Evolutionary conservation across 2,113 vertebrate species (phyloP), one percentile per base, ranked within the genome.

Genomic region (Chunga burmeisteri): DNA sequence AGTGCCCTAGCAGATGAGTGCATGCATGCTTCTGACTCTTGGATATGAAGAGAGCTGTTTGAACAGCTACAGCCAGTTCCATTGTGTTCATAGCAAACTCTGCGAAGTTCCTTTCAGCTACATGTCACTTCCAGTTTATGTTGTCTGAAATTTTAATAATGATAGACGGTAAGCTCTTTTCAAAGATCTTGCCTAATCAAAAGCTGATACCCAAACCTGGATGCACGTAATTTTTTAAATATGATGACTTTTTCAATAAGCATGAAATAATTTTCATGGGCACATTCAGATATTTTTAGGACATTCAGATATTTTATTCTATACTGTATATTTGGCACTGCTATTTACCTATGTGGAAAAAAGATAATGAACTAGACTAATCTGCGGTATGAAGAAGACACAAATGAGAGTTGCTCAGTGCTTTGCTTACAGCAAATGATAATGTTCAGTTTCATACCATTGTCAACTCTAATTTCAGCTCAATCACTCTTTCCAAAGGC

Each of bases 91-190:
- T 0, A 84, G 61, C 87, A 83, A 96, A 94, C 65, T 75, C 77
- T 44, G 56, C 72, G 79, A 88, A 92, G 94, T 97, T 97, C 94
- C 95, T 97, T 97, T 98, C 97, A 92, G 83, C 96, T 97, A 97
- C 50, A 62, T 96, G 96, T 97, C 97, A 92, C 62, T 94, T 94
- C 67, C 50, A 92, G 26, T 97, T 96, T 81, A 79, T 25, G 42
- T 20, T 93, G 73, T 93, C 74, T 87, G 75, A 70, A 85, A 18
- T 81, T 88, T 93, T 79, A 93, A 97, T 72, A 86, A 94, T 66
- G n/a, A 70, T 86, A 84, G 83, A 79, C 46, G 27, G 52, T 40
- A 78, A 53, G 25, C 38, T 82, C 70, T 80, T 86, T 96, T 78
- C 72, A 93, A 95, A 91, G 88, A 88, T 92, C 56, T 86, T 94